Base-by-base conservation (phyloP, 1,140 invertebrate species). In the Zaprionus camerounensis region DNA sequence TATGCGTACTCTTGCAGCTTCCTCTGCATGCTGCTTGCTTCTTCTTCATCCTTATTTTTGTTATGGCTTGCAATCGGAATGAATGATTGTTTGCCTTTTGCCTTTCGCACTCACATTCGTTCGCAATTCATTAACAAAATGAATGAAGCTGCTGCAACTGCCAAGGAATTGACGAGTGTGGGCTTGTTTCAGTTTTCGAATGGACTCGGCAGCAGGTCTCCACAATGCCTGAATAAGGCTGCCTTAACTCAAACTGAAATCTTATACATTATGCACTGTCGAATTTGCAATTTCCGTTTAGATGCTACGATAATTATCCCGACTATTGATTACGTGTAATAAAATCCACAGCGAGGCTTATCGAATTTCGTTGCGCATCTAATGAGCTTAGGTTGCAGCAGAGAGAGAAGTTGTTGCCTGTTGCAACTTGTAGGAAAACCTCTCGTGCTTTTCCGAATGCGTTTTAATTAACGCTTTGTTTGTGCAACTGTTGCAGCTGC, bases 81-180 rank as follows among this genome's bases (percentile, higher is more conserved):
- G 64, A 73, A 73, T 73, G 68, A 73, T 77, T 72, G 59, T 63
- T 77, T 73, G 64, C 71, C 71, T 67, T 73, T 73, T 76, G 70
- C 59, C 62, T 57, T 59, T 72, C 28, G 62, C 69, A 58, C 72
- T 53, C 28, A 11, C 61, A 53, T 31, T 20, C 66, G 76, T 51
- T 61, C 71, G 81, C 81, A 81, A 88, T 88, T 88, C 81, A 88
- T 88, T 88, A 88, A 88, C 78, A 88, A 88, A 88, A 88, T 88
- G 84, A 84, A 88, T 88, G 84, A 81, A 44, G 61, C 41, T 75
- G 61, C 38, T 7, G 41, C 38, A 46, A 5, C 69, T 82, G 80
- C 65, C 70, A 71, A 67, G 77, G 51, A 82, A 71, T 65, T 71
- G 83, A 75, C 72, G 71, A 11, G 31, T 34, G 31, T 34, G 49